Evolutionary conservation across 2,113 vertebrate species (phyloP).

Genomic region (Bettongia penicillata): DNA sequence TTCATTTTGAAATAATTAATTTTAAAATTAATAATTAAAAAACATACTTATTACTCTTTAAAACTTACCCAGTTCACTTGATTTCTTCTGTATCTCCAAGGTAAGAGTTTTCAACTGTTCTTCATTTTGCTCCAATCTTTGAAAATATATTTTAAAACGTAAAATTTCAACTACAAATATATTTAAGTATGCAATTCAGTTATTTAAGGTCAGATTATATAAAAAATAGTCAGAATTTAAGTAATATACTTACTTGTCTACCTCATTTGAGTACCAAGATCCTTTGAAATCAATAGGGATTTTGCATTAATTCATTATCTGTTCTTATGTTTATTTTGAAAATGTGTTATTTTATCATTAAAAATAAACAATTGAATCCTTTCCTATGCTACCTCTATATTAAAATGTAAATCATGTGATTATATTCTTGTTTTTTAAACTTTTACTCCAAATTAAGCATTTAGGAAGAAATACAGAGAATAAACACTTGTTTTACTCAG

Average conservation of each 20-base stretch:
- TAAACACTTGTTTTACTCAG: neutral
- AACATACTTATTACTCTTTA: constrained; percentile 43
- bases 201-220: constrained; percentile 27
- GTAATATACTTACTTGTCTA: neutral
- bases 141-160: constrained; percentile 61
- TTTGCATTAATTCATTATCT: neutral
- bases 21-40: constrained; percentile 50
- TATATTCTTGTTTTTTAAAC: constrained; percentile 46
- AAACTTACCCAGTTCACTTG: constrained; percentile 83
- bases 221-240: neutral
- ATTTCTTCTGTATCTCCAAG: constrained; percentile 80
- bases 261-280: neutral
- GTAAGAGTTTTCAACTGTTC: constrained; percentile 73
- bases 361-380: constrained; percentile 36
- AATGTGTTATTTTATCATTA: constrained; percentile 25
- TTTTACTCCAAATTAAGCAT: neutral
- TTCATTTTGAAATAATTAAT: constrained; percentile 36
- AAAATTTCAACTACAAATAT: constrained; percentile 57
- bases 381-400: constrained; percentile 12
- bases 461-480: neutral
- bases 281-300: neutral
- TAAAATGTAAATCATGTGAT: constrained; percentile 46
- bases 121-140: constrained; percentile 79
- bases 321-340: constrained; percentile 14
- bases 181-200: constrained; percentile 31